These are phyloP conservation scores for Genyomyrus donnyi DNA, from an alignment of 2,113 vertebrate species.

Conservation along the genomic window DNA sequence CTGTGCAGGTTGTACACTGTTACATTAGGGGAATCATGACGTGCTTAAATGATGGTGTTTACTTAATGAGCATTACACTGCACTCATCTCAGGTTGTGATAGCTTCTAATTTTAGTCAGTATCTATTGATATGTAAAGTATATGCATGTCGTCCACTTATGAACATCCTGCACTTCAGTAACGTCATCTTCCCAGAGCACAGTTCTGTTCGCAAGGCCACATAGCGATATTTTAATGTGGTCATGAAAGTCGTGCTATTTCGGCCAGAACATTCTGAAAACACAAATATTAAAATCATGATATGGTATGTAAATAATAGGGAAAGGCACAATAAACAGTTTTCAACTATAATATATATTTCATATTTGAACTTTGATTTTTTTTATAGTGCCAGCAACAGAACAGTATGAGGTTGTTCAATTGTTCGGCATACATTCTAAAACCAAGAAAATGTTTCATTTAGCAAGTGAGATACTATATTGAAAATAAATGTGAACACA, in stretches of 20 bases:
- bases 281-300: background rate
- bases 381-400: background rate
- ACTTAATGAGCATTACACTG: background rate
- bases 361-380: background rate
- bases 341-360: background rate
- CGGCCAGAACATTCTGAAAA: background rate
- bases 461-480: background rate
- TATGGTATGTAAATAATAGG: background rate
- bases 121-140: background rate
- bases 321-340: background rate
- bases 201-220: background rate
- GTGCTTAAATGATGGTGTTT: background rate
- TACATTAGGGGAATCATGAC: background rate
- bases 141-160: background rate
- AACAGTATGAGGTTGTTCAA: background rate
- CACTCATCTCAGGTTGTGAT: background rate
- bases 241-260: background rate
- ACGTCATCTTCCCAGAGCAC: background rate
- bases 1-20: background rate
- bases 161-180: background rate
- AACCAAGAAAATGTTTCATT: background rate
- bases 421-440: background rate
- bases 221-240: background rate
- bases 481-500: background rate
- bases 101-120: background rate